Evolutionary conservation across 37 sponge, comb jelly and placozoan species (phyloP), one percentile per base, ranked within the genome.

Genomic region (Cliona cf. orientalis): DNA sequence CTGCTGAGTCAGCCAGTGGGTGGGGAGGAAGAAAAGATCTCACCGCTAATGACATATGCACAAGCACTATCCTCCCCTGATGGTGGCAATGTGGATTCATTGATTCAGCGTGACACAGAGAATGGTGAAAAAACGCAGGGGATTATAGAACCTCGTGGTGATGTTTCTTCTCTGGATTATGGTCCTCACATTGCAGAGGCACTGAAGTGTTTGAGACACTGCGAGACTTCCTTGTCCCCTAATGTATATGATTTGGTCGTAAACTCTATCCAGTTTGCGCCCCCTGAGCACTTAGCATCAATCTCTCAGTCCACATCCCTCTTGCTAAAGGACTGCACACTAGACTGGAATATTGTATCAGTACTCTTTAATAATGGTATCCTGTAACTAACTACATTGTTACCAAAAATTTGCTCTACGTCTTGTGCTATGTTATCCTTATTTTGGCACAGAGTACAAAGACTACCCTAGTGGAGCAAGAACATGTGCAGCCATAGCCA

Each of bases 321-420:
- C 5, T n/a, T 60, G 23, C 4, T 36, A 35, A 25, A 43, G 0
- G 61, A 77, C 33, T 39, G 33, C 46, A 85, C 85, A 26, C n/a
- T 85, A 37, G 63, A 85, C 35, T 85, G 85, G 85, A 69, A 19
- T 19, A 35, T 22, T 25, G 66, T 83, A 21, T 29, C 75, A 5
- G 45, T 22, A 56, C 70, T 45, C 60, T 43, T 80, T 21, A 45
- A 17, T 4, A 37, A 66, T 34, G 56, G 66, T 74, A 74, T 34
- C 56, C 12, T 36, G 58, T 44, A 7, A 74, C 7, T 62, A 74
- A 2, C 22, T 66, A 3, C 33, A 35, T 31, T 35, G 19, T 29
- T 66, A n/a, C 25, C 29, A 37, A 5, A 37, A 36, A 11, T 31
- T 21, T 66, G 67, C 19, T 3, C 2, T 5, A 9, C 17, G 5